These are phyloP conservation scores for Exephanes ischioxanthus DNA, from an alignment of 2,888 invertebrate species.

Conservation along the genomic window DNA sequence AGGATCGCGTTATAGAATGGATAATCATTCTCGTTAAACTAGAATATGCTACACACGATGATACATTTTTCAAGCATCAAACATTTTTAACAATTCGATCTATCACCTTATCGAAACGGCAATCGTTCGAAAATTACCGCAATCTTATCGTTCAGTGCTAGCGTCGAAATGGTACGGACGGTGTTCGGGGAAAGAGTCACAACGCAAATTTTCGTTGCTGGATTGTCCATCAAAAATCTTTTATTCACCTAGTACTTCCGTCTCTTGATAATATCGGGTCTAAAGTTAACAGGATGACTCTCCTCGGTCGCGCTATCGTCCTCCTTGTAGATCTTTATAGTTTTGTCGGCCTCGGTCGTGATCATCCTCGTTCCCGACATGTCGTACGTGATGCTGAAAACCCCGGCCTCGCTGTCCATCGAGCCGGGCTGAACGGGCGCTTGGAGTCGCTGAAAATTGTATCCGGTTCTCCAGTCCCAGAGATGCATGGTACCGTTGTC, in stretches of 20 bases:
- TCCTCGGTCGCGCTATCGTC: constrained; percentile 99
- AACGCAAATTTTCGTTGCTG: not conserved
- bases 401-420: constrained; percentile 99
- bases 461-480: constrained; percentile 99
- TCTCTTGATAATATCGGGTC: constrained; percentile 97
- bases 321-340: constrained; percentile 99
- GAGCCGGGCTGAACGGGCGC: constrained; percentile 99
- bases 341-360: constrained; percentile 99
- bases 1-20: not conserved
- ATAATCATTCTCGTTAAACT: not conserved
- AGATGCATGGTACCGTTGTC: constrained; percentile 99
- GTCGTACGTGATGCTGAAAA: constrained; percentile 98
- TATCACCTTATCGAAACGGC: too few relatives aligned
- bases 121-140: too few relatives aligned
- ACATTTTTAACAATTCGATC: too few relatives aligned
- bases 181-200: not conserved
- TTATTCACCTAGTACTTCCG: constrained; percentile 90
- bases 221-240: not conserved
- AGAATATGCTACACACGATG: not conserved
- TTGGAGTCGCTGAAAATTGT: constrained; percentile 98
- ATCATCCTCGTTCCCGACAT: constrained; percentile 97
- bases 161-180: not conserved
- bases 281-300: constrained; percentile 98
- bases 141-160: too few relatives aligned
- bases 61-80: not conserved